phyloP scores from a whole-genome alignment of 2,797 vertebrate genomes.

The Tokudaia tokunoshimensis region DNA sequence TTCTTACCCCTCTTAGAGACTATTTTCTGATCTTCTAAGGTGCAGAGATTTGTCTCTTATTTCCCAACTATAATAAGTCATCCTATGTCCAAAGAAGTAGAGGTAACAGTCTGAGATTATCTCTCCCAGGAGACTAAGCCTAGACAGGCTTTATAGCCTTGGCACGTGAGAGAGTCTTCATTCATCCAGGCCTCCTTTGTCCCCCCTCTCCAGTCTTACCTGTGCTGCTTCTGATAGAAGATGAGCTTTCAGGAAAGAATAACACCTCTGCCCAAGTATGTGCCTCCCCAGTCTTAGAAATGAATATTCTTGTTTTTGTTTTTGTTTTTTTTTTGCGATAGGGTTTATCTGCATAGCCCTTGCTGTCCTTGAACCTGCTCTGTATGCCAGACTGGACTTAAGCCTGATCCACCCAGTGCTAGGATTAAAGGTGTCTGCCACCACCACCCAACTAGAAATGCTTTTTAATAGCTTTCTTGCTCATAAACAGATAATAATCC shows the following conservation, averaged over 20 bases:
- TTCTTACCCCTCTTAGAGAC: neutral
- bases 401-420: neutral
- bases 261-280: neutral
- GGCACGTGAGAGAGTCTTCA: neutral
- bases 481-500: neutral
- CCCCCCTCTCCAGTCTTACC: neutral
- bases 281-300: neutral
- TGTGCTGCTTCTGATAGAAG: neutral
- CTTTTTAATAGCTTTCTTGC: neutral
- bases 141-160: neutral
- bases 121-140: neutral
- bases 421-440: neutral
- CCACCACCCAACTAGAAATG: neutral
- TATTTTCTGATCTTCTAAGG: conserved; percentile 6
- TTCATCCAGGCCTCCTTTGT: neutral
- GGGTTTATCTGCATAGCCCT: neutral
- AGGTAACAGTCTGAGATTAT: neutral
- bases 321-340: neutral
- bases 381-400: neutral
- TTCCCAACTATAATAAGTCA: neutral
- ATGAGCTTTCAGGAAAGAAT: neutral
- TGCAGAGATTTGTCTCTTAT: neutral
- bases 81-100: neutral
- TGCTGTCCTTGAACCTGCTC: neutral
- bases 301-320: neutral